Evolutionary conservation across 2,888 invertebrate species (phyloP).

Genomic region (Oscheius sp.): DNA sequence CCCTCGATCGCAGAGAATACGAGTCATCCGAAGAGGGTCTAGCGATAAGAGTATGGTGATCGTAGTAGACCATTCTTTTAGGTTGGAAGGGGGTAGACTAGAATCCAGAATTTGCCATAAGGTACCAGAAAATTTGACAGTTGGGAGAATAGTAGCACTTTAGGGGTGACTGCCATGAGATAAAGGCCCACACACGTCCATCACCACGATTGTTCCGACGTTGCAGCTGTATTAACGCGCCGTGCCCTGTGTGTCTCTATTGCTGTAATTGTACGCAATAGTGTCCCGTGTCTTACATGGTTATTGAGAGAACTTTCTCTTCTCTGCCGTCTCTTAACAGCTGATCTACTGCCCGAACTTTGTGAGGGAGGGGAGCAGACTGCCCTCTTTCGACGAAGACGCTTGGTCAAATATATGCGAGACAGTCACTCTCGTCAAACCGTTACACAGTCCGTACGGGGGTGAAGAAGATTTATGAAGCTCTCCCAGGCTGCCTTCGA

Average conservation of each 20-base stretch:
- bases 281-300: conserved; percentile 19
- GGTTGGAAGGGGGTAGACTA: too few species aligned
- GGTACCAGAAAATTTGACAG: too few species aligned
- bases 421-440: not conserved
- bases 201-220: conserved; percentile 5
- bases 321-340: conserved; percentile 3
- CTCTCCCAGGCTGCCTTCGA: conserved; percentile 6
- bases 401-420: conserved; percentile 13
- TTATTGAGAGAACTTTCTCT: not conserved
- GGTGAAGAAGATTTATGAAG: conserved; percentile 7
- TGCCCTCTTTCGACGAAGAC: not conserved
- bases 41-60: conserved; percentile 9
- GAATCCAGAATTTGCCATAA: too few species aligned
- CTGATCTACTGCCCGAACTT: conserved; percentile 9
- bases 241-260: not conserved
- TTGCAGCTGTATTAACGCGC: conserved; percentile 17
- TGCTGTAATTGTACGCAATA: conserved; percentile 33
- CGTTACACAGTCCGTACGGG: conserved; percentile 17
- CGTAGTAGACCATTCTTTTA: conserved; percentile 9
- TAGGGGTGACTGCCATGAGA: not conserved
- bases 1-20: conserved; percentile 10
- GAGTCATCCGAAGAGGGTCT: not conserved
- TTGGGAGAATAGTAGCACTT: too few species aligned
- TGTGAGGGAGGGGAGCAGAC: not conserved
- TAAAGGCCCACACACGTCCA: conserved; percentile 20